Evolutionary conservation across 2,797 vertebrate species (phyloP), one percentile per base, ranked within the genome.

Genomic region (Tarsius wallacei): DNA sequence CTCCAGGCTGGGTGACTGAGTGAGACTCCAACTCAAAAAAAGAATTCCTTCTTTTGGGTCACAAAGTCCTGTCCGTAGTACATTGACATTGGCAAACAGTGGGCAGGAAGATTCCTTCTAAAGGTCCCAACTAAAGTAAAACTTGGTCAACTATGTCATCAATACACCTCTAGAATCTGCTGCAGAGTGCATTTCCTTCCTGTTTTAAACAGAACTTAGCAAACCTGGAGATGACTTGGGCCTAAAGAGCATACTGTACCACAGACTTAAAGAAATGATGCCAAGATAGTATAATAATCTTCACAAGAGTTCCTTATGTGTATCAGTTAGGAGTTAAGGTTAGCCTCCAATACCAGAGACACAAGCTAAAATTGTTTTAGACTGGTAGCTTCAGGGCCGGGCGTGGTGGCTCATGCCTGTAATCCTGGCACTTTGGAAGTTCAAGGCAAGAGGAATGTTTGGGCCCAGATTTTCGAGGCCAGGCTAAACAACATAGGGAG

Each of bases 131-230:
- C 19, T 33, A 53, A 59, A 47, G 28, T 59, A 36, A 80, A 68
- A 51, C 24, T 22, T 31, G 5, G 19, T 42, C 49, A 0, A 0
- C n/a, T 2, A 26, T 0, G 3, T 55, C 71, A 47, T 0, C 24
- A 0, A 0, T 4, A 17, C 13, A 26, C 26, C 53, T 31, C 53
- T 42, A 2, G 21, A 36, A 68, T 77, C 7, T 21, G 28, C n/a
- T 28, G 2, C 47, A 47, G 4, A 3, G 76, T 51, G 10, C 3
- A 0, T 4, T 12, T 86, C 51, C 16, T 90, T 33, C 19, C 16
- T 73, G 0, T 36, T 73, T 93, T 74, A 59, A 15, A 26, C 7
- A 26, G 61, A 78, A 53, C 7, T 28, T 57, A 33, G 61, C n/a
- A 47, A n/a, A 28, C 19, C 68, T 66, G 17, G 59, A 55, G n/a